Conservation (phyloP, 2,888 invertebrate species). For the Matsumyia berberina region DNA sequence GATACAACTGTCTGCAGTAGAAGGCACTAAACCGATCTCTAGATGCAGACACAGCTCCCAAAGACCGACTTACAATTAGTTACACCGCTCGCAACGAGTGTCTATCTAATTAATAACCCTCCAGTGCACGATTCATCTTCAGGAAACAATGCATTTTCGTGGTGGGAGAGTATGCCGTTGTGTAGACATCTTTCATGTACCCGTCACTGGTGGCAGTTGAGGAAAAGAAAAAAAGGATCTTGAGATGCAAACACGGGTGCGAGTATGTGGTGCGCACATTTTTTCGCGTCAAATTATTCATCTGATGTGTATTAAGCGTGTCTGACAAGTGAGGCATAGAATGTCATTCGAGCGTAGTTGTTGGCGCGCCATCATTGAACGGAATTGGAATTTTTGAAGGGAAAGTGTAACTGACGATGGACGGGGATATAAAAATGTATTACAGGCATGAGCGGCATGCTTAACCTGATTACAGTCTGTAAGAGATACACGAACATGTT, state of each 20-base stretch:
- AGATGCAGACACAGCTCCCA: not conserved
- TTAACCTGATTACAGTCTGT: too few species aligned
- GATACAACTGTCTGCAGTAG: not conserved
- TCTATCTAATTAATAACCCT: conserved; percentile 25
- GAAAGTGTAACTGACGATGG: conserved; percentile 18
- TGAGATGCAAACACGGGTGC: not conserved
- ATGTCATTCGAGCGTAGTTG: conserved; percentile 16
- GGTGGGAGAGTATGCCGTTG: conserved; percentile 37
- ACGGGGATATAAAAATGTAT: too few species aligned
- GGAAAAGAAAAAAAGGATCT: conserved; percentile 33
- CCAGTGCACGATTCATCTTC: conserved; percentile 21
- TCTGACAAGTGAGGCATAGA: conserved; percentile 19
- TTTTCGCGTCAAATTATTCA: conserved; percentile 27
- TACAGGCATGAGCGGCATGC: too few species aligned
- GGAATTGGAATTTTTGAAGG: not conserved
- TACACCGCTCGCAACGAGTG: conserved; percentile 9
- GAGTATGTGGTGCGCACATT: conserved; percentile 1
- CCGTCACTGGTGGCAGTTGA: conserved; percentile 9
- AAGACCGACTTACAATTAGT: conserved; percentile 11
- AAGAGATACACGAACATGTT: too few species aligned
- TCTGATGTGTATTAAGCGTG: not conserved
- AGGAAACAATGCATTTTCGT: conserved; percentile 34
- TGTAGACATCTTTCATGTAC: conserved; percentile 14
- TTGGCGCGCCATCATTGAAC: not conserved
- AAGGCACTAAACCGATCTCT: conserved; percentile 11